Conservation (phyloP, 2,888 invertebrate genomes). For the Noctua janthe region DNA sequence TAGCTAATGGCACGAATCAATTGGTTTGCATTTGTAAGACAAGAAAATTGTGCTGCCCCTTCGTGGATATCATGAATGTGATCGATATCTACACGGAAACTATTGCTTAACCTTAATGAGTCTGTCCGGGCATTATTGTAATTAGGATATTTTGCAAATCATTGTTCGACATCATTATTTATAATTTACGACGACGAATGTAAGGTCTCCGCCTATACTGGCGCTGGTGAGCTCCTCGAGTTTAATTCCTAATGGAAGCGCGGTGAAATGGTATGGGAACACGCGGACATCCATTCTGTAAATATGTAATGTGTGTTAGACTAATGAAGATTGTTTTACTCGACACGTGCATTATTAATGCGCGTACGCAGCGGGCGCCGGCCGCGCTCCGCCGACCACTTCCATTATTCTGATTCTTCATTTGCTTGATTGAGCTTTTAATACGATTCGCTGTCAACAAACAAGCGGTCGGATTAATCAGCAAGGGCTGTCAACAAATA, state of each 20-base stretch:
- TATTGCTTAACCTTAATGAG: slow-evolving; percentile 57
- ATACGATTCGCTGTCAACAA: slow-evolving; percentile 88
- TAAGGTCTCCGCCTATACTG: slow-evolving; percentile 61
- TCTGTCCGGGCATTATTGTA: slow-evolving; percentile 76
- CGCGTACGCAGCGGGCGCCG: slow-evolving; percentile 87
- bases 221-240: slow-evolving; percentile 65
- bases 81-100: slow-evolving; percentile 71
- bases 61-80: slow-evolving; percentile 59
- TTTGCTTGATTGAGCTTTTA: slow-evolving; percentile 91
- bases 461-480: slow-evolving; percentile 86
- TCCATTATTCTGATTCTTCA: slow-evolving; percentile 90
- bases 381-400: slow-evolving; percentile 73
- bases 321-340: slow-evolving; percentile 90
- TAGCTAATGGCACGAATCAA: slow-evolving; percentile 76
- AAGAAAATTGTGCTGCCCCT: slow-evolving; percentile 71
- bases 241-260: slow-evolving; percentile 79
- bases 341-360: slow-evolving; percentile 89
- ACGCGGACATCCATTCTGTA: slow-evolving; percentile 74
- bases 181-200: slow-evolving; percentile 77
- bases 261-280: slow-evolving; percentile 73
- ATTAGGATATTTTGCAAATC: slow-evolving; percentile 86
- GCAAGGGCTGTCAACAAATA: slow-evolving; percentile 86
- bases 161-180: slow-evolving; percentile 82
- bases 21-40: slow-evolving; percentile 76
- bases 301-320: slow-evolving; percentile 86